Conservation (phyloP, 2,888 invertebrate genomes). For the Dastarcus helophoroides region DNA sequence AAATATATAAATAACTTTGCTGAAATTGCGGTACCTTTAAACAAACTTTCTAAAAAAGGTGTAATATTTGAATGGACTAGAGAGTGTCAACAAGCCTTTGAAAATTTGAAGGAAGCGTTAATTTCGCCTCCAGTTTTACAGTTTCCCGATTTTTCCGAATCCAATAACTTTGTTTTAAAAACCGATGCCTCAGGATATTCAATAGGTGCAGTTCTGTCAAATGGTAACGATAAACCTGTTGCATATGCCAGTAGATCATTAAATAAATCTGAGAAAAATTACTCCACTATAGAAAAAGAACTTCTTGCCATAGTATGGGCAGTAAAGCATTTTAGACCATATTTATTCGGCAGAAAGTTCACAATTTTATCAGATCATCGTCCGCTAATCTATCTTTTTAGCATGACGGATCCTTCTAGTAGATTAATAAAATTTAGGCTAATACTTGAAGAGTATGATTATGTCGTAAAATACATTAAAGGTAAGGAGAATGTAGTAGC, state of each 20-base stretch:
- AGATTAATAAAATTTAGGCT: constrained; percentile 20
- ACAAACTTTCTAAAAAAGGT: constrained; percentile 12
- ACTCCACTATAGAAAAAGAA: constrained; percentile 13
- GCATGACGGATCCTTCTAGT: constrained; percentile 17
- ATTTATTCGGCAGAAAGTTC: constrained; percentile 14
- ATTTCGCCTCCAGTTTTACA: constrained; percentile 12
- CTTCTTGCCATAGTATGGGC: constrained; percentile 17
- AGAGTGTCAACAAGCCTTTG: constrained; percentile 14
- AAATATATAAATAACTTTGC: constrained; percentile 14
- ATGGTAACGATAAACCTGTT: constrained; percentile 7
- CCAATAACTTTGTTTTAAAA: constrained; percentile 12
- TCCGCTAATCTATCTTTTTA: constrained; percentile 18
- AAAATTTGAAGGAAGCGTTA: constrained; percentile 11
- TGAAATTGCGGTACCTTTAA: constrained; percentile 10
- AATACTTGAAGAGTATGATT: constrained; percentile 18
- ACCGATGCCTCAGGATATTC: constrained; percentile 13
- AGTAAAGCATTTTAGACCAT: constrained; percentile 17
- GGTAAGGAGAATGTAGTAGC: constrained; percentile 15
- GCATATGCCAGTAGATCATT: constrained; percentile 7
- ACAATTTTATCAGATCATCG: constrained; percentile 19
- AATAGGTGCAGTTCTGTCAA: constrained; percentile 14
- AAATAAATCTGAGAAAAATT: constrained; percentile 12
- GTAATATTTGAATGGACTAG: constrained; percentile 10
- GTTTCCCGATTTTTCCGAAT: constrained; percentile 12
- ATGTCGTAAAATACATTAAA: constrained; percentile 15